Evolutionary conservation across 2,888 invertebrate genomes (phyloP), one percentile per base, ranked within the genome.

Genomic region (Notodonta ziczac): DNA sequence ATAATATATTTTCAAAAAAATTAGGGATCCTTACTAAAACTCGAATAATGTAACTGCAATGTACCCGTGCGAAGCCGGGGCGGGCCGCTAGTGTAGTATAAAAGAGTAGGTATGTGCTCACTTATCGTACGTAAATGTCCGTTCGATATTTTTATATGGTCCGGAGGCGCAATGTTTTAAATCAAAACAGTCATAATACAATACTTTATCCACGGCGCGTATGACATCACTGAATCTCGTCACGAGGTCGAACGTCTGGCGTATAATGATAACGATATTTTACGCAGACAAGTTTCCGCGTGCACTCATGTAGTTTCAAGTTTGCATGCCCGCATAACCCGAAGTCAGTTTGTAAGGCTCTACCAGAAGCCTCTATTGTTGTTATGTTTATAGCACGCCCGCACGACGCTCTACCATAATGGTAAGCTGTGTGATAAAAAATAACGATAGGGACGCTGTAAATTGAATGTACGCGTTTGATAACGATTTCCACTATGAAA

Each of bases 361-460:
- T n/a, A 46, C 42, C 12, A 61, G 54, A 50, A 60, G 24, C 40
- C 16, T 39, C 35, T 60, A 59, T 53, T 61, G 61, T 62, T 46
- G 51, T 24, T 52, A n/a, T n/a, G 50, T 59, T 68, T 62, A 58
- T 59, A 57, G 14, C 14, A 58, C 42, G 55, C 56, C 58, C 54
- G 60, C 57, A 65, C 72, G 60, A 61, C 68, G 57, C 39, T 63
- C 55, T 56, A 57, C 57, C 53, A 58, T 69, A 67, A 58, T 53
- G 57, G 65, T 48, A 58, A 52, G 57, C 60, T 42, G 69, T 65
- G 24, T 65, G 64, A 76, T 76, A 76, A 77, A 76, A 73, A 70
- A 60, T 62, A 72, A 75, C 64, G 61, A 61, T 46, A 52, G 60
- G 60, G 65, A 58, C 64, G 60, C 60, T 63, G 55, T 51, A 67